phyloP scores from a whole-genome alignment of 2,888 invertebrate genomes.

The Cosmopolites sordidus region DNA sequence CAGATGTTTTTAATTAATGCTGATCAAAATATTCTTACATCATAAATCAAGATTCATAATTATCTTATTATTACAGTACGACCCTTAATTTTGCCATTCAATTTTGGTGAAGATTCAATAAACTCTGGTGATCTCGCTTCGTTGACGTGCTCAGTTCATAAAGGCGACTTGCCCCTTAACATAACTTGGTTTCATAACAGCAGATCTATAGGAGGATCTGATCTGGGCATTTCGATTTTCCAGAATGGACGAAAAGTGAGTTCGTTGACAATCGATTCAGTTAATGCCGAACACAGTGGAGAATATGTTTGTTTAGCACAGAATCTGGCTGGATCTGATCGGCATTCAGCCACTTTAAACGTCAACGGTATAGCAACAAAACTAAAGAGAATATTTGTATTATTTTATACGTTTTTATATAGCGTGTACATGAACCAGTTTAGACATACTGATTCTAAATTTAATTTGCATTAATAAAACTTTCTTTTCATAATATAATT shows the following conservation, averaged over 20 bases:
- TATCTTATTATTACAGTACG: conserved; percentile 37
- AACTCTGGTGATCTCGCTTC: conserved; percentile 70
- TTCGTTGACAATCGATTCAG: conserved; percentile 56
- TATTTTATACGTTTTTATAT: too few species aligned
- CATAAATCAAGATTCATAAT: background rate
- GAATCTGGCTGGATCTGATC: conserved; percentile 54
- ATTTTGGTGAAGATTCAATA: conserved; percentile 54
- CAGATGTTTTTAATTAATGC: background rate
- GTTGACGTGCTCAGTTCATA: conserved; percentile 63
- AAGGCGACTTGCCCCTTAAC: conserved; percentile 66
- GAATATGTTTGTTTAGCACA: conserved; percentile 60
- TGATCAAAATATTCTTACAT: background rate
- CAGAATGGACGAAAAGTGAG: conserved; percentile 51
- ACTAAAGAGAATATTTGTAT: too few species aligned
- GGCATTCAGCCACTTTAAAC: conserved; percentile 59
- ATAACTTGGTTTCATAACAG: conserved; percentile 54
- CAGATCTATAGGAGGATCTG: conserved; percentile 14
- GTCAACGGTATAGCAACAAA: conserved; percentile 57
- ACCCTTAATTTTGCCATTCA: conserved; percentile 57
- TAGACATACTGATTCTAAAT: too few species aligned
- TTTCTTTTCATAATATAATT: too few species aligned
- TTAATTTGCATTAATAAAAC: too few species aligned
- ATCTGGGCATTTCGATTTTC: conserved; percentile 45
- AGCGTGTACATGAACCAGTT: too few species aligned
- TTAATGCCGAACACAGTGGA: conserved; percentile 57